phyloP scores from a whole-genome alignment of 92 coral and sea anemone genomes.

The Diadumene lineata region DNA sequence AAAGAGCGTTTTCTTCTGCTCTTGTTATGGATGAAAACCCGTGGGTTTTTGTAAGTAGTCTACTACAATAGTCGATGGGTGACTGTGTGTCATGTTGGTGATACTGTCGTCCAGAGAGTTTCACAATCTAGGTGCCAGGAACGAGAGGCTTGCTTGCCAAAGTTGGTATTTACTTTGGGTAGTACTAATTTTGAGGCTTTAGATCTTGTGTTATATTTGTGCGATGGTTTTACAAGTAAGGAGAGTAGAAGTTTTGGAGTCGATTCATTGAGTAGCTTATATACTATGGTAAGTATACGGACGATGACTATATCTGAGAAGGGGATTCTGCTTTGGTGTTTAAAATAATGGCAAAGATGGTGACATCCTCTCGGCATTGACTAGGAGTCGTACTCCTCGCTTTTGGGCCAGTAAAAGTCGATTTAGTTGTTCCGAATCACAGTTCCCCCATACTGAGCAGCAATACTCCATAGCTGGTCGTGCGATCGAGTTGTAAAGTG shows the following conservation, averaged over 20 bases:
- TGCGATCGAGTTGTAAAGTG: slow-evolving; percentile 26
- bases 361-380: slow-evolving; percentile 21
- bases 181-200: neutral
- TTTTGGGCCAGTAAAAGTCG: slow-evolving; percentile 35
- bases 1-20: no score
- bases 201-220: neutral
- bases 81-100: neutral
- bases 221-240: neutral
- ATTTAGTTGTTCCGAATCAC: slow-evolving; percentile 12
- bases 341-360: slow-evolving; percentile 3
- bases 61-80: neutral
- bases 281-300: neutral
- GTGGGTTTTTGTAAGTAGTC: no score
- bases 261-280: neutral
- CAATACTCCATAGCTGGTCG: slow-evolving; percentile 43
- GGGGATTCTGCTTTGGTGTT: neutral
- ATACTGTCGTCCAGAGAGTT: neutral
- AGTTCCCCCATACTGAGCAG: slow-evolving; percentile 52
- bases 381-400: slow-evolving; percentile 29
- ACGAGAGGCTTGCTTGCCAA: neutral
- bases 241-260: neutral
- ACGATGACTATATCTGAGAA: neutral
- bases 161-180: slow-evolving; percentile 1
- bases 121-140: neutral
- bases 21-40: no score